Evolutionary conservation across 1,140 invertebrate genomes (phyloP), one percentile per base, ranked within the genome.

Genomic region (Ips typographus): DNA sequence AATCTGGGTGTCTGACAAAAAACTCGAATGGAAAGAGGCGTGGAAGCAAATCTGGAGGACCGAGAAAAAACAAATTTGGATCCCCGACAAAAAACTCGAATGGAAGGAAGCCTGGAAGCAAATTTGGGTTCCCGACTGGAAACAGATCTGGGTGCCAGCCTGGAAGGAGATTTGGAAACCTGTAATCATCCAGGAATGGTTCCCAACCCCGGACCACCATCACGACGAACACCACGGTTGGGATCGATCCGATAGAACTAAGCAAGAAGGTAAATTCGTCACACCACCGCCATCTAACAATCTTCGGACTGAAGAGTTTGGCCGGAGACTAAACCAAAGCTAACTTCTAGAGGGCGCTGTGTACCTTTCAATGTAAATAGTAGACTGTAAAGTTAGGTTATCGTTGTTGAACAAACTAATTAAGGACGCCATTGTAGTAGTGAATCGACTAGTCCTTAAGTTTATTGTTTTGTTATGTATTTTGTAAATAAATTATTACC

Each of bases 21-120:
- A 90, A 73, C 88, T 89, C 79, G 85, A 90, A 49, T 90, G 86
- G 88, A 91, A 90, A 73, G 85, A 85, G 4, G 87, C 89, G 68
- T 91, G 91, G 81, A 88, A 91, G 74, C 84, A 90, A 79, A 85
- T 89, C 53, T 91, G 89, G 89, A 88, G 90, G 71, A 88, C 90
- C 42, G 90, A 92, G 75, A 91, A 89, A 86, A 90, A 91, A 71
- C 88, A 90, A 77, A 84, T 90, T 41, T 91, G 90, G 90, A 85
- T 85, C 66, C 85, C 85, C 1, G 87, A 89, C 69, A 91, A 91
- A 79, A 88, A 89, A 78, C 83, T 85, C 72, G 84, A 86, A 69
- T 85, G 83, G 76, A 84, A 86, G 67, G 87, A 87, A 51, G 85
- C 85, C 4, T 88, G 87, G 86, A 89, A 90, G 75, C 83, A 88